Base-by-base conservation (phyloP, 2,888 invertebrate genomes). In the Dysmachus trigonus region DNA sequence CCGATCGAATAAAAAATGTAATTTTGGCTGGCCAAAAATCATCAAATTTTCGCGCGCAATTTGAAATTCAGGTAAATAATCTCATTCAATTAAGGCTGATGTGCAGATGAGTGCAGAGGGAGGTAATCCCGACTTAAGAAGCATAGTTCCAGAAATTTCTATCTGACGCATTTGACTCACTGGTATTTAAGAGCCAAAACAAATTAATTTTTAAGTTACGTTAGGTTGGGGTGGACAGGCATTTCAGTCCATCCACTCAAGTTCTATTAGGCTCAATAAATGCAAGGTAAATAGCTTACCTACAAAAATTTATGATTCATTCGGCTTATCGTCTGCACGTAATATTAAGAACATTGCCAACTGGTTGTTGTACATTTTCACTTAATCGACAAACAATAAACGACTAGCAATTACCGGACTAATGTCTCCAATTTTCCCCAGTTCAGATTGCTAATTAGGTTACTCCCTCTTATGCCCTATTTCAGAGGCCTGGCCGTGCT, bases 381-480 rank as follows among this genome's bases (percentile, higher is more conserved):
- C 81, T 81, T 81, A 81, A 81, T 81, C 81, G 53, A 81, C 81
- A 81, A 81, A 81, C 81, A 81, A 81, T 81, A 81, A 81, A 81
- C 81, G 81, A 81, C 53, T 81, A 51, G 53, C 81, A 81, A 81
- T 81, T 81, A 81, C 81, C 27, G 53, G 62, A 81, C 81, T 81
- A 81, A 81, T 81, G 81, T 81, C 81, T 33, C 81, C 81, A 81
- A 81, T 81, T 81, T 81, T 62, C 31, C 81, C 81, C 33, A 53
- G 81, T 81, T 81, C 81, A 62, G 81, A 81, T 81, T 81, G 62
- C 53, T 62, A 81, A 81, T 81, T 81, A 81, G 81, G 81, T 15
- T 53, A 33, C 62, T 33, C 53, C 51, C 51, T 53, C 22, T 35
- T 53, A 62, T 81, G 81, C 51, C 73, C 73, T 73, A 4, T 33